Evolutionary conservation across 2,888 invertebrate species (phyloP).

Genomic region (Ceraclea dissimilis): DNA sequence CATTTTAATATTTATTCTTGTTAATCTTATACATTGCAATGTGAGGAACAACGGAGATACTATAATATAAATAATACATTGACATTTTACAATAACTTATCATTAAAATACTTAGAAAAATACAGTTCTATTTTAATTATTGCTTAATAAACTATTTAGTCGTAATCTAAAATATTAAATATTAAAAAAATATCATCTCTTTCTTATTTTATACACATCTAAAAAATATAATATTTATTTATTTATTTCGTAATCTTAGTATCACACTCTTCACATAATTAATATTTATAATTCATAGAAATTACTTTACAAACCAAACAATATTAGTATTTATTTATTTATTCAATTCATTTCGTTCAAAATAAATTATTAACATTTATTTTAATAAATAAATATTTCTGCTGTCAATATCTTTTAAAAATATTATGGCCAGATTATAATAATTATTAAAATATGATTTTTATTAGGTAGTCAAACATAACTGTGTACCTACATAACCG

Average conservation of each 20-base stretch:
- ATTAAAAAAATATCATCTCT: constrained; percentile 16
- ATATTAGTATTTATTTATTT: constrained; percentile 9
- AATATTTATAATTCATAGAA: constrained; percentile 6
- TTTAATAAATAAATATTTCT: too few relatives aligned
- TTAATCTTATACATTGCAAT: not conserved
- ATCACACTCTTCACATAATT: constrained; percentile 24
- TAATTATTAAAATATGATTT: too few relatives aligned
- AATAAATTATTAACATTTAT: not conserved
- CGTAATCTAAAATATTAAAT: not conserved
- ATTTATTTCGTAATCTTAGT: constrained; percentile 24
- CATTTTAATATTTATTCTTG: not conserved
- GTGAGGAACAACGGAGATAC: not conserved
- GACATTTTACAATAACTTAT: not conserved
- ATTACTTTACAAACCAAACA: constrained; percentile 10
- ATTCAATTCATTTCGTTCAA: not conserved
- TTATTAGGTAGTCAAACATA: too few relatives aligned
- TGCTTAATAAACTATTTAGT: not conserved
- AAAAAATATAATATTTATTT: constrained; percentile 21
- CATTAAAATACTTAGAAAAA: not conserved
- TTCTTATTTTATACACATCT: constrained; percentile 18
- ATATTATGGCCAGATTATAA: too few relatives aligned
- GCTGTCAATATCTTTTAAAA: too few relatives aligned
- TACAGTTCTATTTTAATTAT: not conserved
- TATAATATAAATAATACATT: not conserved
- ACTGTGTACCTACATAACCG: too few relatives aligned